Evolutionary conservation across 2,113 vertebrate genomes (phyloP).

Genomic region (Equus przewalskii): DNA sequence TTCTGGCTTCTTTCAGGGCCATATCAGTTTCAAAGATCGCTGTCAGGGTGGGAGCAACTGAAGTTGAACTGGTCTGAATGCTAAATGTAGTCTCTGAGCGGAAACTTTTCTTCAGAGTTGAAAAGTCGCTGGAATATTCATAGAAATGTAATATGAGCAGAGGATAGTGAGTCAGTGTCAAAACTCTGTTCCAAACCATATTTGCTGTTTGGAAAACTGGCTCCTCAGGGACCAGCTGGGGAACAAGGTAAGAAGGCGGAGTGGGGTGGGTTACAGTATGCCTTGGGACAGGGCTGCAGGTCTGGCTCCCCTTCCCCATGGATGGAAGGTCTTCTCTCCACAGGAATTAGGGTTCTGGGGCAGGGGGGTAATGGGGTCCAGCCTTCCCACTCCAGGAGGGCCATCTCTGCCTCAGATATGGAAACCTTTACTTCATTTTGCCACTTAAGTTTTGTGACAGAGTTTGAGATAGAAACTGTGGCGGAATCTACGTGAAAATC

Average conservation of each 20-base stretch:
- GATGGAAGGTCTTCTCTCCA: not conserved
- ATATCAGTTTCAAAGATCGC: constrained; percentile 83
- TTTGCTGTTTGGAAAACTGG: constrained; percentile 54
- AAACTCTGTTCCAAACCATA: constrained; percentile 70
- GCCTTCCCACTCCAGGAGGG: not conserved
- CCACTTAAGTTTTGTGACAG: not conserved
- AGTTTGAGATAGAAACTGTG: not conserved
- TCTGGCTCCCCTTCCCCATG: not conserved
- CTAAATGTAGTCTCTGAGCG: constrained; percentile 62
- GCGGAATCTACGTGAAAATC: not conserved
- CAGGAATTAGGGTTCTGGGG: not conserved
- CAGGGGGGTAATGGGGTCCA: not conserved
- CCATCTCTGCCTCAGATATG: not conserved
- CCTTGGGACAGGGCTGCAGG: not conserved
- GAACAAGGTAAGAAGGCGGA: not conserved
- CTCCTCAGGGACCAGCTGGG: not conserved
- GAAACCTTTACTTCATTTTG: not conserved
- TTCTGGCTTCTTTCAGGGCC: constrained; percentile 74
- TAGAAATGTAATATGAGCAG: constrained; percentile 74
- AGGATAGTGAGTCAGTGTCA: constrained; percentile 63
- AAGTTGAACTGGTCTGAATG: constrained; percentile 69
- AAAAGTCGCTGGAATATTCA: constrained; percentile 79
- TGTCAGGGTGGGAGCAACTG: constrained; percentile 68
- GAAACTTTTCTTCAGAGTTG: constrained; percentile 75
- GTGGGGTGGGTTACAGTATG: not conserved